Conservation (phyloP, 2,888 invertebrate species). For the Embidobia sp. region DNA sequence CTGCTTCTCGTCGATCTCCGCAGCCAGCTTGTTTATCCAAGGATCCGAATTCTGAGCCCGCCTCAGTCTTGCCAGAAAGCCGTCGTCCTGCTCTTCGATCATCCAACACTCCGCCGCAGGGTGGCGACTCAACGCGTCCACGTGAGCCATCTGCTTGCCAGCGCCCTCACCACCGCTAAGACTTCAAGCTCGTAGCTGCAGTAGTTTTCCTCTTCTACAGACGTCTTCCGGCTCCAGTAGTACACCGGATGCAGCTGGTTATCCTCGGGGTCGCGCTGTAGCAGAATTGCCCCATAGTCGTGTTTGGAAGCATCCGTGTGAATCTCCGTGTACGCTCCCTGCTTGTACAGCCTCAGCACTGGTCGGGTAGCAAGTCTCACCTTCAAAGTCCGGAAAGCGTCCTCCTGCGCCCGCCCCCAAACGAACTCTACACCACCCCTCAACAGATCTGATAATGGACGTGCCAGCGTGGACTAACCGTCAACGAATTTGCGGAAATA, state of each 20-base stretch:
- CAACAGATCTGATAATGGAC: neutral
- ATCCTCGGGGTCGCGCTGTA: neutral
- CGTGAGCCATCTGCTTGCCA: neutral
- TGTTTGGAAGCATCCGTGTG: slow-evolving; percentile 4
- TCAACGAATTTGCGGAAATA: slow-evolving; percentile 11
- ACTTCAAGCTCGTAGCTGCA: slow-evolving; percentile 11
- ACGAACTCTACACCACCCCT: neutral
- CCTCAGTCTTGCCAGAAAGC: slow-evolving; percentile 1
- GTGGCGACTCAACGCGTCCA: neutral
- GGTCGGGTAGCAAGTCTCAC: neutral
- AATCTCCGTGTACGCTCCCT: neutral
- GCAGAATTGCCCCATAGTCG: neutral
- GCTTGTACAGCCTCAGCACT: neutral
- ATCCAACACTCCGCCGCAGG: neutral
- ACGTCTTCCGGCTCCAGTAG: neutral
- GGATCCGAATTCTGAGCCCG: neutral
- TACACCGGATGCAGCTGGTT: neutral
- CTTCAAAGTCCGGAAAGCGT: neutral
- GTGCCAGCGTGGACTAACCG: neutral
- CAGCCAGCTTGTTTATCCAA: neutral
- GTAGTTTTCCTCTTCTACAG: neutral
- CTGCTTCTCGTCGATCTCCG: neutral
- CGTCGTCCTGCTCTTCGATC: neutral
- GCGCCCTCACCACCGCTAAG: neutral
- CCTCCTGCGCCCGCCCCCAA: neutral